Conservation (phyloP, 64 coral and sea anemone genomes). For the Actinia equina region DNA sequence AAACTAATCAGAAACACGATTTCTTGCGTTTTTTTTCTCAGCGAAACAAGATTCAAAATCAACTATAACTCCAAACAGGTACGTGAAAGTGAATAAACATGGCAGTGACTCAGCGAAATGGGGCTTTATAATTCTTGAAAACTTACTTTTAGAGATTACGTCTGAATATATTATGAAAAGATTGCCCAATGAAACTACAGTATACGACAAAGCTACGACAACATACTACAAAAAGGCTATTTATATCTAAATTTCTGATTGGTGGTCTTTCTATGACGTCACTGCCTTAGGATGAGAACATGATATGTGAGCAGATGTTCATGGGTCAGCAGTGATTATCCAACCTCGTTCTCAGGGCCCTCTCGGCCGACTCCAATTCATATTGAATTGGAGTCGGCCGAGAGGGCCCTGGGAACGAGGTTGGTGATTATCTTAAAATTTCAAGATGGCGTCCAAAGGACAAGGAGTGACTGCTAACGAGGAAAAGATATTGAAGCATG, state of each 20-base stretch:
- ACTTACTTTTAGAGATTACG: slow-evolving; percentile 38
- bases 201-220: no score
- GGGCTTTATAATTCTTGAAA: neutral
- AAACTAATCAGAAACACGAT: neutral
- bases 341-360: no score
- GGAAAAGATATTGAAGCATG: slow-evolving; percentile 39
- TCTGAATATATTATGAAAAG: neutral
- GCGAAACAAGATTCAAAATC: neutral
- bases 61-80: neutral
- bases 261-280: slow-evolving; percentile 36
- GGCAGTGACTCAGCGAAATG: slow-evolving; percentile 42
- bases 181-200: slow-evolving; percentile 7
- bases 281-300: slow-evolving; percentile 5
- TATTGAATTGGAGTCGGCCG: no score
- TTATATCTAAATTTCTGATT: slow-evolving; percentile 17
- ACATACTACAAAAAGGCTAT: neutral
- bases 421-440: slow-evolving; percentile 29
- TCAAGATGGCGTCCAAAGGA: slow-evolving; percentile 67
- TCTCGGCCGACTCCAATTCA: no score
- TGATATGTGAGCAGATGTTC: neutral
- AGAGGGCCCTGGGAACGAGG: no score
- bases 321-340: neutral
- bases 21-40: neutral
- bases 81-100: neutral
- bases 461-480: slow-evolving; percentile 23